Evolutionary conservation across 2,888 invertebrate genomes (phyloP), one percentile per base, ranked within the genome.

Genomic region (Drosophila colorata): DNA sequence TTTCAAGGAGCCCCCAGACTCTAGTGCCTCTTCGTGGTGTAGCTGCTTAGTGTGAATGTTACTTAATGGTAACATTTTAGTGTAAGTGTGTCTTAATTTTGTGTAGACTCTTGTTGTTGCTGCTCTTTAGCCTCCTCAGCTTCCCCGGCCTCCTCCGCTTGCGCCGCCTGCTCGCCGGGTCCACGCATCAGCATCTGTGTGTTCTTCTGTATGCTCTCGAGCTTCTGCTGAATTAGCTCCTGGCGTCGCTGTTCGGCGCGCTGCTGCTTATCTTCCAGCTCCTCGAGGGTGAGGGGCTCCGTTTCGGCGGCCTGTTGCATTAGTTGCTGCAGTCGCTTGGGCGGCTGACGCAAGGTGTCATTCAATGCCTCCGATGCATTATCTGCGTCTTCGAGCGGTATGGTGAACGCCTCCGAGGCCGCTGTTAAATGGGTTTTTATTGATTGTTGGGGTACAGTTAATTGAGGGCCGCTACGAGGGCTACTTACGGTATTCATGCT

Each of bases 231-330:
- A 68, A 92, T 69, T 51, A 89, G 80, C 66, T 94, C 94, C 78
- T 94, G 93, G 59, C 96, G 93, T 67, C 96, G 93, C 69, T 94
- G 93, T 82, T 96, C 96, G 0, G 96, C 96, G 65, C 95, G 95
- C 18, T 95, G 95, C 69, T 95, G 92, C 86, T 95, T 96, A 86
- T 95, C 95, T 83, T 95, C 94, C 31, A 96, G 93, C 68, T 95
- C 94, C 23, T 95, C 94, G 41, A 95, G 91, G 35, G 94, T 93
- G 8, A 70, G 93, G 18, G 93, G 91, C 51, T 93, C 93, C 2
- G 94, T 93, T 35, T 78, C 69, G 28, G 87, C 83, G 41, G 90
- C 87, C 60, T 89, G 85, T 38, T 95, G 95, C 79, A 95, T 94
- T 41, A 96, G 90, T 68, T 95, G 92, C 87, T 95, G 95, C 35